phyloP scores from a whole-genome alignment of 2,113 vertebrate species.

The Petroica traversi region DNA sequence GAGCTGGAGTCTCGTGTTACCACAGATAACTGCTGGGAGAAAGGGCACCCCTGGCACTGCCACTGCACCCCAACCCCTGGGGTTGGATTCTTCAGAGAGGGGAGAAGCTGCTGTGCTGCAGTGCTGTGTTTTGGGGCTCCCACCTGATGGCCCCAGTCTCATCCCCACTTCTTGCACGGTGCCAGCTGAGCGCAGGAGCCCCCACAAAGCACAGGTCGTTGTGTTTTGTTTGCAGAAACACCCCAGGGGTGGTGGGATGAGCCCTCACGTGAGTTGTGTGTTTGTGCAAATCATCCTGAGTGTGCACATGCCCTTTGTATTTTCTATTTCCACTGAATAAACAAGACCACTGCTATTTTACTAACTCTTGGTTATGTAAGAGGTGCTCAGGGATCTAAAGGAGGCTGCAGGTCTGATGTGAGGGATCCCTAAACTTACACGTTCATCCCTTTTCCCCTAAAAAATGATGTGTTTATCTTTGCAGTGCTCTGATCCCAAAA shows the following conservation, averaged over 20 bases:
- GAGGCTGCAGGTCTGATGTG: background rate
- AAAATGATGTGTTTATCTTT: rapidly evolving
- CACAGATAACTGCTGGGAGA: background rate
- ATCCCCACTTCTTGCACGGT: rapidly evolving
- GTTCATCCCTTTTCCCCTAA: background rate
- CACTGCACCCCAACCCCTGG: background rate
- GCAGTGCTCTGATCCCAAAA: background rate
- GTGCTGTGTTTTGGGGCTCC: background rate
- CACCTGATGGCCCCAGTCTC: rapidly evolving
- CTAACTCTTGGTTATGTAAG: background rate
- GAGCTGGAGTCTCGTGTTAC: conserved; percentile 29
- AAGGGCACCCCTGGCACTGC: background rate
- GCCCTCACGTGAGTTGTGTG: background rate
- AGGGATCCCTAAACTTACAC: background rate
- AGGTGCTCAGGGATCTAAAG: background rate
- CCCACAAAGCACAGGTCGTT: rapidly evolving
- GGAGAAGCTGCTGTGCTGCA: background rate
- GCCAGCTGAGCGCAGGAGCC: background rate
- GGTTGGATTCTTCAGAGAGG: background rate
- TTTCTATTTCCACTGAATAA: background rate
- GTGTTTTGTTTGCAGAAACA: background rate
- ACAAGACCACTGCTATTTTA: background rate
- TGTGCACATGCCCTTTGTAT: background rate
- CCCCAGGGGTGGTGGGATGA: background rate
- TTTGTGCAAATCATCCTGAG: too few species aligned